phyloP scores from a whole-genome alignment of 2,797 vertebrate species.

The Botia kubotai region DNA sequence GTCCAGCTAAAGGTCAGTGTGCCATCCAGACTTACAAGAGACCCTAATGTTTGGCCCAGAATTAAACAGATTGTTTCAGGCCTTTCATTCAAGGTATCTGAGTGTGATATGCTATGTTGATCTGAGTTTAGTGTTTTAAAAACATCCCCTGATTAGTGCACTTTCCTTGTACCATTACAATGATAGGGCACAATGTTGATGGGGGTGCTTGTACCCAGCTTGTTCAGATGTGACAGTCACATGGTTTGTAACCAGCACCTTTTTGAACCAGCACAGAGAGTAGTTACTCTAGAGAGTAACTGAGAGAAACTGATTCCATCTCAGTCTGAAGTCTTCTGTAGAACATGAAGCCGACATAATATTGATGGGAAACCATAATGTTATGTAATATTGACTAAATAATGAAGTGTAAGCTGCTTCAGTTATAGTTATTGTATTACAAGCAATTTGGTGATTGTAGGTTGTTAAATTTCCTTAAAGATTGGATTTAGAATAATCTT shows the following conservation, averaged over 20 bases:
- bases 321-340: background rate
- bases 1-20: slow-evolving; percentile 25
- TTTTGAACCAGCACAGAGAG: background rate
- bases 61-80: background rate
- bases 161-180: too few species aligned
- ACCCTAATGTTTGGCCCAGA: too few species aligned
- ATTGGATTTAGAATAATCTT: background rate
- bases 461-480: background rate
- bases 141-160: too few species aligned
- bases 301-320: background rate
- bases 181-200: too few species aligned
- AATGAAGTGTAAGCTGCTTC: background rate
- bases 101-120: background rate
- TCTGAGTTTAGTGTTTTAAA: background rate
- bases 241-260: background rate
- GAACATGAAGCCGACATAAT: background rate
- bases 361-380: background rate
- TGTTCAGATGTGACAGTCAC: background rate
- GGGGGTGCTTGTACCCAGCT: background rate
- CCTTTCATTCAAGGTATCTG: background rate
- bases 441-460: background rate
- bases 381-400: slow-evolving; percentile 10
- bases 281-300: background rate
- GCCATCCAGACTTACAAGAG: background rate
- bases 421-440: background rate